Base-by-base conservation (phyloP, 2,888 invertebrate species). In the Dasypogon diadema region DNA sequence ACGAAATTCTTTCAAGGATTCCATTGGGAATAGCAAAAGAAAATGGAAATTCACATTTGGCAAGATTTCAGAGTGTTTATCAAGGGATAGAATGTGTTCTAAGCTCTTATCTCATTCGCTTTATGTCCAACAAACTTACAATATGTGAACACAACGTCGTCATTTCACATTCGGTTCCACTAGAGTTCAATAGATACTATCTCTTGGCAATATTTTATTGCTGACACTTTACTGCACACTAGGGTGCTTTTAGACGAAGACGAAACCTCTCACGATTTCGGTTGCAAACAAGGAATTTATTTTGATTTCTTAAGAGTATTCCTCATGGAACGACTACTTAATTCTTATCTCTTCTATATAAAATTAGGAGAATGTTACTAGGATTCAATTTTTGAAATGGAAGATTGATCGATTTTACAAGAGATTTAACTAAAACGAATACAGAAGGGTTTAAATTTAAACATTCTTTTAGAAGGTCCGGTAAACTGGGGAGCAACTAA, bases 1-100 rank as follows among this genome's bases (percentile, higher is more conserved):
- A 1, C 4, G 18, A 24, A 37, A 21, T 34, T 60, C 42, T 21
- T 60, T 60, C 16, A 60, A 34, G 21, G 60, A 21, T 12, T 18
- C 37, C 60, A 34, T 21, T 16, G 60, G 60, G 18, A 42, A 30
- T 10, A 30, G n/a, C 16, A 16, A 18, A 16, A 37, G 22, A 21
- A 60, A 60, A 60, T 60, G 60, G 37, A 60, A 60, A 60, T 60
- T 60, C 60, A 21, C 60, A 60, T 60, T 60, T 60, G 60, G 60
- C 60, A 60, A 60, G 60, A 60, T 21, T 60, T 60, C 60, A 60
- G 37, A 18, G 60, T 60, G 60, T 60, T 60, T 60, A 60, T 60
- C 60, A 37, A 37, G 37, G 14, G 37, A 26, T 34, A 18, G 37
- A 37, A 21, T 34, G 34, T 60, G 16, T 18, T 21, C 21, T 26